These are phyloP conservation scores for Ambastaia sidthimunki DNA, from an alignment of 2,797 vertebrate genomes.

Conservation along the genomic window DNA sequence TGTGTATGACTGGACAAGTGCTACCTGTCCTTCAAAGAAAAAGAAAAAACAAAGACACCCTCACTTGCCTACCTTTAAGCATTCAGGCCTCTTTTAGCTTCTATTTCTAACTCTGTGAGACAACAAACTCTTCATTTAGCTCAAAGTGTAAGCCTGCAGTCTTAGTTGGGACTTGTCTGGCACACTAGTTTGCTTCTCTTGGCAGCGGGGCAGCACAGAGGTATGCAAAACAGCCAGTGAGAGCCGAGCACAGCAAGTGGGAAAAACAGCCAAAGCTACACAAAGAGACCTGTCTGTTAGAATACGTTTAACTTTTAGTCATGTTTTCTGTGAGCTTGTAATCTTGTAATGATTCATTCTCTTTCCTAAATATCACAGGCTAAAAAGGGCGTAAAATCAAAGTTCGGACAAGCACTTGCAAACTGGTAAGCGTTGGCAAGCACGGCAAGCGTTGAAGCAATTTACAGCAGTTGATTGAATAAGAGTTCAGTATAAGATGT, in stretches of 20 bases:
- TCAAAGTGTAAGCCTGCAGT: conserved; percentile 37
- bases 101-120: conserved; percentile 33
- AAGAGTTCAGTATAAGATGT: neutral
- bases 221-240: conserved; percentile 63
- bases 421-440: neutral
- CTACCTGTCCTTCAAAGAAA: neutral
- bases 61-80: neutral
- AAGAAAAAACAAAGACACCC: conserved; percentile 2
- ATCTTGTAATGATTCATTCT: conserved; percentile 12
- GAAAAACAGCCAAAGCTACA: conserved; percentile 52
- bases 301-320: conserved; percentile 1
- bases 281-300: conserved; percentile 46
- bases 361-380: neutral
- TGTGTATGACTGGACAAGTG: neutral
- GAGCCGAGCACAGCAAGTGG: conserved; percentile 53
- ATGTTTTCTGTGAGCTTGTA: conserved; percentile 13
- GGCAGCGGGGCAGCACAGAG: conserved; percentile 51
- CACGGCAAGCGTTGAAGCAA: neutral
- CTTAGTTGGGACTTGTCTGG: conserved; percentile 63
- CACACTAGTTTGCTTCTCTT: conserved; percentile 60
- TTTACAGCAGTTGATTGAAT: too few species aligned
- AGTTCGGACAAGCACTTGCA: conserved; percentile 1
- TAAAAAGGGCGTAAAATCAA: neutral
- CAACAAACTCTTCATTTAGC: conserved; percentile 39
- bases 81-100: conserved; percentile 10